A percentile compares a stretch with the other conserved stretches of the same genome.
Evolutionary conservation across 2,797 vertebrate species (phyloP).

Genomic region (Pangasius krempfi): DNA sequence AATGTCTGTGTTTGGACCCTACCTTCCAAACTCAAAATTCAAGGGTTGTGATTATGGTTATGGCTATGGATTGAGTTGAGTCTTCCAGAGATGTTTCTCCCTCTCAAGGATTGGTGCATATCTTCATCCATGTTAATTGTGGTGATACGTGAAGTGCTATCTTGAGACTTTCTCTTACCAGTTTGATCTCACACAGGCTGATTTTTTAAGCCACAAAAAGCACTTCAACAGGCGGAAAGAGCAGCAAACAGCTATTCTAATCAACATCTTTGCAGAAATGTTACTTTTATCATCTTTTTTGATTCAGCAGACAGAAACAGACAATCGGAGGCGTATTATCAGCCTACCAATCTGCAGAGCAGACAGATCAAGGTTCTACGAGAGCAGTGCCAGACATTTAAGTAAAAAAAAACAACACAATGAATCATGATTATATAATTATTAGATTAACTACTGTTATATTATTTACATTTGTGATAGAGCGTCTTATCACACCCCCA

Average conservation of each 20-base stretch:
- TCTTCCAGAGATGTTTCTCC: neutral
- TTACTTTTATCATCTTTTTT: neutral
- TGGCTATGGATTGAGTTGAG: neutral
- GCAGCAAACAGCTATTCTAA: neutral
- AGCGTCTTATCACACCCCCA: conserved; percentile 19
- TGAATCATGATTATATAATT: conserved; percentile 7
- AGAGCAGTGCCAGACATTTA: neutral
- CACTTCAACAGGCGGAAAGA: neutral
- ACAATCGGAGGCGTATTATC: conserved; percentile 17
- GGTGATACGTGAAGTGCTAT: conserved; percentile 9
- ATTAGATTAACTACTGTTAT: neutral
- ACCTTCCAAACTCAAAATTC: neutral
- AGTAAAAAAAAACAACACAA: neutral
- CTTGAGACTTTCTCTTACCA: neutral
- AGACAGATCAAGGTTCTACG: neutral
- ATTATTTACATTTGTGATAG: neutral
- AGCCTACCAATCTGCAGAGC: neutral
- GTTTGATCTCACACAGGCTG: conserved; percentile 14
- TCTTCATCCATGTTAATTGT: conserved; percentile 13
- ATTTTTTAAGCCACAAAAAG: conserved; percentile 20
- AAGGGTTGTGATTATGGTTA: too few species aligned
- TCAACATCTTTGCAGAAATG: neutral
- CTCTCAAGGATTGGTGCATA: neutral
- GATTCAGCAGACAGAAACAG: conserved; percentile 3
- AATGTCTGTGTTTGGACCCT: neutral